Base-by-base conservation (phyloP, 2,888 invertebrate genomes). In the Aporophyla lueneburgensis region DNA sequence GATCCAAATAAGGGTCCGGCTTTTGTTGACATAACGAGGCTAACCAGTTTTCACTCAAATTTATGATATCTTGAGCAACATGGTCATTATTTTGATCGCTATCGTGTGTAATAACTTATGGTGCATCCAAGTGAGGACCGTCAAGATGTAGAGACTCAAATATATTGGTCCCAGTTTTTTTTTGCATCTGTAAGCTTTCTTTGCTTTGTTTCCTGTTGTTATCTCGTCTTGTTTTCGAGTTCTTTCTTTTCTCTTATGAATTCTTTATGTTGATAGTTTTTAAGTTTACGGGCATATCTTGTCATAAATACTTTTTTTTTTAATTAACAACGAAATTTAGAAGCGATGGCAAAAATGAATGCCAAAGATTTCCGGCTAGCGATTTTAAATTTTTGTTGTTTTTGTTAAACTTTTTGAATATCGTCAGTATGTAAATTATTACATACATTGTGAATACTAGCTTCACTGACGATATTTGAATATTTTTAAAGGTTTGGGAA, bases 291-390 rank as follows among this genome's bases (percentile, higher is more conserved):
- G 61, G 65, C 62, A 69, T 71, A 10, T 74, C 63, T 74, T 68
- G 43, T 74, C 74, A 21, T 19, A 2, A 63, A 63, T 58, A 65
- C 3, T 58, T 27, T 67, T 63, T 54, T 46, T 76, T 49, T 14
- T 63, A 65, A 33, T 54, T 73, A 7, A 61, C 74, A 78, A 71
- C 40, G 54, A 76, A 73, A 72, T 70, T 78, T 63, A n/a, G 43
- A 62, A 61, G 59, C 21, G 71, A 69, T 76, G 78, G 80, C 78
- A 66, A 74, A 71, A 70, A 69, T 87, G 81, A 87, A 88, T 89
- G 88, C 91, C 91, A 92, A 93, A 92, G 92, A 93, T 90, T 91
- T 79, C 76, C 71, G 76, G 73, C 77, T 80, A 83, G n/a, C 65
- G 66, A 63, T 71, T 71, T 74, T 5, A 63, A 46, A 24, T 5